Conservation (phyloP, 1,140 invertebrate genomes). For the Druon quercuslanigerum region DNA sequence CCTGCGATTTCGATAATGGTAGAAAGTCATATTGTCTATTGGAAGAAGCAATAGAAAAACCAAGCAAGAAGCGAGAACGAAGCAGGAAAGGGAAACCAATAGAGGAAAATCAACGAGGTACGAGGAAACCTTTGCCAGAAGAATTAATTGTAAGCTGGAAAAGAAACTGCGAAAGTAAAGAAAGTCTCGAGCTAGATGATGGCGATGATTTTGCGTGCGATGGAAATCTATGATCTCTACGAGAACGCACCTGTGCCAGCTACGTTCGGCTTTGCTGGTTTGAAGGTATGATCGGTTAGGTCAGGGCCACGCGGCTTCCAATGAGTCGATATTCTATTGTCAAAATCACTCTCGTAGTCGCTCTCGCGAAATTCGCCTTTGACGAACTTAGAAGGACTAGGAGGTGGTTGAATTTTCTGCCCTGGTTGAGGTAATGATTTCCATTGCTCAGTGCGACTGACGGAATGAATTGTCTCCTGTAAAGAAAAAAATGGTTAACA, state of each 20-base stretch:
- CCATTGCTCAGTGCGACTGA: constrained; percentile 66
- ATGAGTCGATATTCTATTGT: constrained; percentile 79
- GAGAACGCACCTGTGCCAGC: constrained; percentile 68
- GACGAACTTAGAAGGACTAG: constrained; percentile 80
- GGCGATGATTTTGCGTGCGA: constrained; percentile 42
- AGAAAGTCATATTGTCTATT: constrained; percentile 51
- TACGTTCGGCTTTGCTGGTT: constrained; percentile 78
- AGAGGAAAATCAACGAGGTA: constrained; percentile 59
- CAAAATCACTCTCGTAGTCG: constrained; percentile 86
- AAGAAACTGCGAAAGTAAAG: constrained; percentile 55
- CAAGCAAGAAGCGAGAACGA: constrained; percentile 51
- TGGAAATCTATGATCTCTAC: constrained; percentile 22
- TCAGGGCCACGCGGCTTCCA: constrained; percentile 78
- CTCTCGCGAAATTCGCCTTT: constrained; percentile 82
- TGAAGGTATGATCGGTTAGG: constrained; percentile 76
- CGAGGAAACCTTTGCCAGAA: constrained; percentile 62
- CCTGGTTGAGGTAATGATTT: constrained; percentile 58
- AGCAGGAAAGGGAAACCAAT: constrained; percentile 52
- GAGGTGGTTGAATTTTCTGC: constrained; percentile 47
- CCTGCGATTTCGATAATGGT: constrained; percentile 48
- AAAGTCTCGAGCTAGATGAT: constrained; percentile 41
- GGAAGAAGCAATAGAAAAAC: constrained; percentile 54
- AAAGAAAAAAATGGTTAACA: constrained; percentile 45
- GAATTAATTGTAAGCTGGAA: constrained; percentile 67
- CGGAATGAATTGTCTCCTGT: constrained; percentile 70